Percentiles rank a stretch among this genome's conserved stretches.
phyloP scores from a whole-genome alignment of 1,140 invertebrate genomes.

The Ceratina japonica region DNA sequence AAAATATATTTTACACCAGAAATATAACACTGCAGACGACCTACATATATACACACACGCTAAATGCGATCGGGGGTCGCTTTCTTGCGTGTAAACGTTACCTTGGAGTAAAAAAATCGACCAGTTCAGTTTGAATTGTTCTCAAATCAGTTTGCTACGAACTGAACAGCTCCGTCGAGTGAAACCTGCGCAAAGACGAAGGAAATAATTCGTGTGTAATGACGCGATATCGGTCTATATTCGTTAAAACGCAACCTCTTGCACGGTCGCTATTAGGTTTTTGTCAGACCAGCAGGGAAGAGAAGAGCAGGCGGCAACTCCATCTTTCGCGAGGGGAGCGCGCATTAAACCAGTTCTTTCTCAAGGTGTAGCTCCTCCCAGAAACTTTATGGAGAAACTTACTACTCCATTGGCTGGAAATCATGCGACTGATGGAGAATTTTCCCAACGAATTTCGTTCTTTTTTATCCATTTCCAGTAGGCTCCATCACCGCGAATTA shows the following conservation, averaged over 20 bases:
- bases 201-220: neutral
- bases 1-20: slow-evolving; percentile 42
- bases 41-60: neutral
- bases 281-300: neutral
- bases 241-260: neutral
- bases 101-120: neutral
- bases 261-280: neutral
- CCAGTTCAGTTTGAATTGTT: neutral
- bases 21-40: neutral
- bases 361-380: slow-evolving; percentile 17
- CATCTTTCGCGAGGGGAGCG: slow-evolving; percentile 13
- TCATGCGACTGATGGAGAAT: neutral
- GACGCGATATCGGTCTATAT: slow-evolving; percentile 10
- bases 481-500: no score
- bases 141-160: neutral
- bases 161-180: neutral
- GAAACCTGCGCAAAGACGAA: neutral
- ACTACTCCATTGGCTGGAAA: slow-evolving; percentile 26
- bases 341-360: slow-evolving; percentile 46
- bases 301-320: slow-evolving; percentile 10
- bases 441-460: no score
- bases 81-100: neutral
- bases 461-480: neutral
- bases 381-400: slow-evolving; percentile 21
- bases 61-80: neutral